Evolutionary conservation across 2,797 vertebrate genomes (phyloP).

Genomic region (Austrolebias charrua): DNA sequence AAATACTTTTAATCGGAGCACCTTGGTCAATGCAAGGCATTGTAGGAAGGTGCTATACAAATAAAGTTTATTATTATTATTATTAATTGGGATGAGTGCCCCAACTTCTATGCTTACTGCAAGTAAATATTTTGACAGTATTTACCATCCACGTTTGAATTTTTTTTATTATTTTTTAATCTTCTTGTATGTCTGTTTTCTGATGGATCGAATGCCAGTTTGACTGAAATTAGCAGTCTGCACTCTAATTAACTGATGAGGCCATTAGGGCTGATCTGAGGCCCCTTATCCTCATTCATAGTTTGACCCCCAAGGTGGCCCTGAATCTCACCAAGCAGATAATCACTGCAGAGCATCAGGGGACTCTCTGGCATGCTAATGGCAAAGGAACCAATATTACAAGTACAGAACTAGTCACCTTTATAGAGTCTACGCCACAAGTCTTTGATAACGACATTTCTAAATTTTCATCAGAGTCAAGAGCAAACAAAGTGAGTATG

Average conservation of each 20-base stretch:
- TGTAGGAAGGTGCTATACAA: no score
- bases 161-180: constrained; percentile 5
- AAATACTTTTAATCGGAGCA: no score
- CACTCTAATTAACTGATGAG: constrained; percentile 72
- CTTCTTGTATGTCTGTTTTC: constrained; percentile 24
- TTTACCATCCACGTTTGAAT: constrained; percentile 17
- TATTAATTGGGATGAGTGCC: neutral
- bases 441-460: constrained; percentile 4
- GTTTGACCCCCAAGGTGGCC: constrained; percentile 61
- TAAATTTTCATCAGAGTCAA: constrained; percentile 1
- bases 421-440: constrained; percentile 13
- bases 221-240: constrained; percentile 42
- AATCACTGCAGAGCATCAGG: constrained; percentile 51
- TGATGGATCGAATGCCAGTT: constrained; percentile 22
- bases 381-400: constrained; percentile 10
- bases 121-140: neutral
- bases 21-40: no score
- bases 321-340: constrained; percentile 49
- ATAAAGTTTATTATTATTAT: no score
- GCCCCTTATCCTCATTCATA: constrained; percentile 39
- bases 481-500: constrained; percentile 7
- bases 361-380: constrained; percentile 53
- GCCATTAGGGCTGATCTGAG: constrained; percentile 48
- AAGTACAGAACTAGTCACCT: constrained; percentile 21
- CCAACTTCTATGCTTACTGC: neutral